Evolutionary conservation across 2,797 vertebrate genomes (phyloP).

Genomic region (Falco naumanni): DNA sequence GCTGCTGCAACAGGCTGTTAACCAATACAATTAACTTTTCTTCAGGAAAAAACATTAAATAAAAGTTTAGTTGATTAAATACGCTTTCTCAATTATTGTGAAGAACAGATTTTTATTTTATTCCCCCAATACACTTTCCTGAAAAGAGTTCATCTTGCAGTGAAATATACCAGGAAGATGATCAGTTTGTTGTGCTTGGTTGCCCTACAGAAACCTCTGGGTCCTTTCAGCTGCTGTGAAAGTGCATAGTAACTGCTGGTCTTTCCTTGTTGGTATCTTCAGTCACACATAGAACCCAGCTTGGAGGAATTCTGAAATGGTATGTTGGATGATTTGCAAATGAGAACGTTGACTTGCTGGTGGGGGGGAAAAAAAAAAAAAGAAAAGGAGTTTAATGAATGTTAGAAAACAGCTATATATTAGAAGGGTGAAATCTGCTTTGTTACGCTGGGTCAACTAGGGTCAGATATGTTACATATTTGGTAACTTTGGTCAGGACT

Average conservation of each 20-base stretch:
- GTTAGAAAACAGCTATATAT: neutral
- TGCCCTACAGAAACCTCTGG: neutral
- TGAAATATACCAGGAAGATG: neutral
- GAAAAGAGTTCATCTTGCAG: neutral
- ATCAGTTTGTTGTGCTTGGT: neutral
- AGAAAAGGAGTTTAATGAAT: neutral
- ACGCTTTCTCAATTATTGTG: neutral
- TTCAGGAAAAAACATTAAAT: neutral
- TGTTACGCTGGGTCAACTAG: neutral
- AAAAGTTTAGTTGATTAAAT: conserved; percentile 16
- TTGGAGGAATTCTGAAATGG: neutral
- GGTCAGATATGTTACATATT: neutral
- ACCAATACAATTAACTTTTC: neutral
- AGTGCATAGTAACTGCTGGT: neutral
- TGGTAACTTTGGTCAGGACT: neutral
- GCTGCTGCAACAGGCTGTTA: neutral
- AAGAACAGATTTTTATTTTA: neutral
- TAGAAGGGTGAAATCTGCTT: neutral
- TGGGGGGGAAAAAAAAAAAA: neutral
- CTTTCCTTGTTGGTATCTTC: neutral
- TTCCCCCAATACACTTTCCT: neutral
- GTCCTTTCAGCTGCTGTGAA: neutral
- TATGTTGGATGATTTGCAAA: neutral
- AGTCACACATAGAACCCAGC: neutral
- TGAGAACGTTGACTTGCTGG: neutral